Percentiles rank a stretch among this genome's conserved stretches.
phyloP scores from a whole-genome alignment of 2,113 vertebrate genomes.

The Gymnorhina tibicen region DNA sequence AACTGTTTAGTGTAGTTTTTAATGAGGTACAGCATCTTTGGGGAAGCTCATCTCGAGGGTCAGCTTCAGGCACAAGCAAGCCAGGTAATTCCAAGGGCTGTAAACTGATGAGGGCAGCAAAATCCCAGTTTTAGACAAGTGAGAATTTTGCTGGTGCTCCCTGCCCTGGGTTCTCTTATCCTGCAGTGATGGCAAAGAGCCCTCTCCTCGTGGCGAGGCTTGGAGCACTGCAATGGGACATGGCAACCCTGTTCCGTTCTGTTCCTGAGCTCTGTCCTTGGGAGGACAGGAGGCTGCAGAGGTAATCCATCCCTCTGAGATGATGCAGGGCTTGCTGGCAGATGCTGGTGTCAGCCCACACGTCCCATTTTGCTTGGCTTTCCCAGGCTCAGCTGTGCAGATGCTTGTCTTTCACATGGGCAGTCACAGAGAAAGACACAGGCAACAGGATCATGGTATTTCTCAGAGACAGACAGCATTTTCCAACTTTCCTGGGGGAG shows the following conservation, averaged over 20 bases:
- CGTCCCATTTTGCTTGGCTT: background rate
- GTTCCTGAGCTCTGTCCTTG: background rate
- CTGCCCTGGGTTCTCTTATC: background rate
- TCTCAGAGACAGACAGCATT: background rate
- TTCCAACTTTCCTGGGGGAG: background rate
- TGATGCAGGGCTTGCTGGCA: background rate
- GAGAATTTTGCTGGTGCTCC: background rate
- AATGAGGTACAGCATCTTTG: background rate
- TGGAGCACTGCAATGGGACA: background rate
- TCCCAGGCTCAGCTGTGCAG: background rate
- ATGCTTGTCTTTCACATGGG: background rate
- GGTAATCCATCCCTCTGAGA: background rate
- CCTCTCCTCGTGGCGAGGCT: accelerated
- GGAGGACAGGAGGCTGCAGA: background rate
- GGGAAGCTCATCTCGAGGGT: background rate
- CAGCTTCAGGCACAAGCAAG: background rate
- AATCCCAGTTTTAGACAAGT: background rate
- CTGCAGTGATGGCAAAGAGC: background rate
- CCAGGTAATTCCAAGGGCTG: background rate
- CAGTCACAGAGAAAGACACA: background rate
- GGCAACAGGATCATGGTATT: background rate
- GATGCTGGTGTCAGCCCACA: background rate
- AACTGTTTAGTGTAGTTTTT: background rate
- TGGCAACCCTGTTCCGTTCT: background rate
- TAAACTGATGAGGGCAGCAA: background rate